Evolutionary conservation across 2,113 vertebrate species (phyloP).

Genomic region (Perccottus glenii): DNA sequence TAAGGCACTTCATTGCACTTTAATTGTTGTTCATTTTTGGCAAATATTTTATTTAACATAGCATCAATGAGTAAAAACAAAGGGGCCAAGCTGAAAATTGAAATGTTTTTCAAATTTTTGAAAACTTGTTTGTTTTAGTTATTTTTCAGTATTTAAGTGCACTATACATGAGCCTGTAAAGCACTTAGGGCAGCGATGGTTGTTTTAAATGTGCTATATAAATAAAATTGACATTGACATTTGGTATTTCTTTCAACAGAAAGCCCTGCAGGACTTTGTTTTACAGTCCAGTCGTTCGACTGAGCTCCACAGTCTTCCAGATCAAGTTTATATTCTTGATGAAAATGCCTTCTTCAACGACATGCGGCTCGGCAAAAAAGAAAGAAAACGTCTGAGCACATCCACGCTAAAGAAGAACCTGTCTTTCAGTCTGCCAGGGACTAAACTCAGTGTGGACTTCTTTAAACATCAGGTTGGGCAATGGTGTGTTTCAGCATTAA

Average conservation of each 20-base stretch:
- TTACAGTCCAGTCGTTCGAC: constrained; percentile 47
- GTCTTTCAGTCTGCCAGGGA: constrained; percentile 79
- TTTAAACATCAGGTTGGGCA: constrained; percentile 78
- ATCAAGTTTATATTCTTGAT: constrained; percentile 76
- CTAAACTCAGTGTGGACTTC: constrained; percentile 79
- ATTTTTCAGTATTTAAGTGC: too few relatives aligned
- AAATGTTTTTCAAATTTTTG: too few relatives aligned
- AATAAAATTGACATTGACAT: neutral
- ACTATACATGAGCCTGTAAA: too few relatives aligned
- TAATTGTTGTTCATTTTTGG: too few relatives aligned
- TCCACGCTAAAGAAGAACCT: constrained; percentile 65
- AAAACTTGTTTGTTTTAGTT: too few relatives aligned
- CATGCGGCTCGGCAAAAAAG: constrained; percentile 74
- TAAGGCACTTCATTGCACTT: too few relatives aligned
- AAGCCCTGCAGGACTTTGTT: constrained; percentile 77
- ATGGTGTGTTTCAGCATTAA: neutral
- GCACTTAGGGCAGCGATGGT: too few relatives aligned
- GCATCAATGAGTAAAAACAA: too few relatives aligned
- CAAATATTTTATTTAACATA: too few relatives aligned
- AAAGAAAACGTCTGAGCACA: constrained; percentile 70
- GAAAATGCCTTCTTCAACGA: constrained; percentile 81
- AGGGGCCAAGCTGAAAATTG: too few relatives aligned
- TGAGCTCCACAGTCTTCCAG: constrained; percentile 76
- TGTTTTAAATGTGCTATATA: too few relatives aligned
- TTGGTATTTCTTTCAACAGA: constrained; percentile 54